Evolutionary conservation across 1,140 invertebrate species (phyloP), one percentile per base, ranked within the genome.

Genomic region (Zaprionus vittiger): DNA sequence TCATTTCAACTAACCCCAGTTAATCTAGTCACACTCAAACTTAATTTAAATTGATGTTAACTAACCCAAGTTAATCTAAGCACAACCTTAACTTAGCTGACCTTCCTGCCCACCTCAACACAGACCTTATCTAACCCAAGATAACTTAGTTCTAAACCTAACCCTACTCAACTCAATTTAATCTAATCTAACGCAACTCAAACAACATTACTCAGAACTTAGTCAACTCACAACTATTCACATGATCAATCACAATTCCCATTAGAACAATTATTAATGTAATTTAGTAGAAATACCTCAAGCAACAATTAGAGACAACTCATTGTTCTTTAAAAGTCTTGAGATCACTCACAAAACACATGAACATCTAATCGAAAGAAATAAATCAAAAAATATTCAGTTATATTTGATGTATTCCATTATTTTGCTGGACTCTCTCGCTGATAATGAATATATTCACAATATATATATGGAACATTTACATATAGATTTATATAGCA

Each of bases 401-500:
- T 67, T 54, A 38, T 22, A 55, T 61, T n/a, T 26, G 24, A 66
- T 24, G 49, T 56, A 26, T 52, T 52, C 11, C 12, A 57, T 56
- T 52, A 57, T 17, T 63, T 44, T 22, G 28, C 38, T 31, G 20
- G 41, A 73, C 56, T 73, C 61, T 73, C 47, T 15, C 34, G 17
- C 12, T 41, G 56, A 72, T 59, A 73, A 67, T 54, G 34, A 49
- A 61, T 61, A 37, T 47, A 59, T 37, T 14, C 20, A 11, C 14
- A 49, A 17, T 49, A 60, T 34, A 22, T 52, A 64, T 56, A 47
- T 47, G 31, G 31, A 57, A 47, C 7, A 66, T 56, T 26, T 49
- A 65, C 52, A 62, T 70, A 55, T 49, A 20, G 47, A 37, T 49
- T 59, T 52, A 62, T 70, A 34, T 49, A 31, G 47, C 37, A 28